These are phyloP conservation scores for Criorhina ranunculi DNA, from an alignment of 2,888 invertebrate genomes.

Conservation along the genomic window DNA sequence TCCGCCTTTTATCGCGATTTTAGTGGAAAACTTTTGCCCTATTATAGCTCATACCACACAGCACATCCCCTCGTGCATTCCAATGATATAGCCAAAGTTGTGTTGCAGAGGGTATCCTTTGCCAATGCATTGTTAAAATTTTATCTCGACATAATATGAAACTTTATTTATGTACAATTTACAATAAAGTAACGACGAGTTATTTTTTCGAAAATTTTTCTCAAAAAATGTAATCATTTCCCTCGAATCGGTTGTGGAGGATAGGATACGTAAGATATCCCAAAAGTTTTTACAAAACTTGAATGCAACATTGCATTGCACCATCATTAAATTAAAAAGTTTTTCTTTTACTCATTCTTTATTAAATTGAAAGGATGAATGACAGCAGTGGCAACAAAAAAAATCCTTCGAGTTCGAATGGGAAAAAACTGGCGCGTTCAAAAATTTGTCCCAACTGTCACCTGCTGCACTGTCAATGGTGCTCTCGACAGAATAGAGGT, in stretches of 20 bases:
- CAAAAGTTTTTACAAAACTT: slow-evolving; percentile 33
- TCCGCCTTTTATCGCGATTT: slow-evolving; percentile 51
- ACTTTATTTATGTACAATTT: slow-evolving; percentile 48
- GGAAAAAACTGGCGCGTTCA: slow-evolving; percentile 11
- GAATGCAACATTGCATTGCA: slow-evolving; percentile 16
- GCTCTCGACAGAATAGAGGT: background rate
- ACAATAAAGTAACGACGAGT: slow-evolving; percentile 17
- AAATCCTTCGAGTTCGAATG: background rate
- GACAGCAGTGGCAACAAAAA: background rate
- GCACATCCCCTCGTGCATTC: background rate
- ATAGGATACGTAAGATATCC: slow-evolving; percentile 20
- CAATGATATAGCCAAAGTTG: slow-evolving; percentile 2
- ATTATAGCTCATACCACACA: background rate
- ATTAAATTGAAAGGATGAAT: slow-evolving; percentile 23
- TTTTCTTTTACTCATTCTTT: background rate
- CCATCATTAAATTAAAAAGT: slow-evolving; percentile 25
- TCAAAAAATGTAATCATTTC: slow-evolving; percentile 24
- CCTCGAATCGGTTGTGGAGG: background rate
- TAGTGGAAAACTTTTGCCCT: slow-evolving; percentile 53
- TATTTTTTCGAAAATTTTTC: background rate
- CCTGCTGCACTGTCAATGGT: background rate
- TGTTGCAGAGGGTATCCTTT: background rate
- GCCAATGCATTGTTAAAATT: slow-evolving; percentile 66
- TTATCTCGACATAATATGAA: slow-evolving; percentile 48
- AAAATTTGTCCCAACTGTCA: slow-evolving; percentile 23